Evolutionary conservation across 1,140 invertebrate species (phyloP), one percentile per base, ranked within the genome.

Genomic region (Drosophila nasuta): DNA sequence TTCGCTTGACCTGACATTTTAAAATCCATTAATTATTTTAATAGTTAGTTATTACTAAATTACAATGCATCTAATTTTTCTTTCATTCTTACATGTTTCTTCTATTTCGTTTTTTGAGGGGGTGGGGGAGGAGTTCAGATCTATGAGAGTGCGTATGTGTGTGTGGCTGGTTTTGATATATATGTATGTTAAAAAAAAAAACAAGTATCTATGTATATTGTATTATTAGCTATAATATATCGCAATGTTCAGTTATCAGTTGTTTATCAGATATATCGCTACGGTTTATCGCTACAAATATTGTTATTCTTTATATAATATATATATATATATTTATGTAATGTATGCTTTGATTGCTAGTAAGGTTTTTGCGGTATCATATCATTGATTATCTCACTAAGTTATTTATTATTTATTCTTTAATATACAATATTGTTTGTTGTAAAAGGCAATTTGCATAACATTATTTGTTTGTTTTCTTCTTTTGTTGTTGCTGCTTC

Each of bases 321-420:
- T n/a, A 25, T 25, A 25, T 25, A 20, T 73, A 51, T 78, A 49
- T 38, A 38, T 38, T 7, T 38, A 38, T 33, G 33, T 57, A 25
- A 51, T 73, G 38, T 79, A 79, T 86, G 82, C 83, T 82, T 86
- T 71, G 82, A 79, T 88, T 86, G 82, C 82, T 86, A 86, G 83
- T 86, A 86, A 86, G 82, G 82, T 86, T 86, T 76, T 82, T 87
- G 82, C 82, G 82, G 82, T 86, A 85, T 85, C 56, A 62, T 62
- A 25, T 71, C 59, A 59, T 41, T 65, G 59, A 56, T 56, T 65
- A 71, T 65, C 51, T 49, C 51, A 17, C 57, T 74, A 74, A 62
- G 38, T 58, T 59, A 33, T 54, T 38, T 72, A 25, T 77, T 60
- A 48, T 49, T 81, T 49, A 57, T 75, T 75, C 20, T 25, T 82